Evolutionary conservation across 1,140 invertebrate species (phyloP).

Genomic region (Hycleus cichorii): DNA sequence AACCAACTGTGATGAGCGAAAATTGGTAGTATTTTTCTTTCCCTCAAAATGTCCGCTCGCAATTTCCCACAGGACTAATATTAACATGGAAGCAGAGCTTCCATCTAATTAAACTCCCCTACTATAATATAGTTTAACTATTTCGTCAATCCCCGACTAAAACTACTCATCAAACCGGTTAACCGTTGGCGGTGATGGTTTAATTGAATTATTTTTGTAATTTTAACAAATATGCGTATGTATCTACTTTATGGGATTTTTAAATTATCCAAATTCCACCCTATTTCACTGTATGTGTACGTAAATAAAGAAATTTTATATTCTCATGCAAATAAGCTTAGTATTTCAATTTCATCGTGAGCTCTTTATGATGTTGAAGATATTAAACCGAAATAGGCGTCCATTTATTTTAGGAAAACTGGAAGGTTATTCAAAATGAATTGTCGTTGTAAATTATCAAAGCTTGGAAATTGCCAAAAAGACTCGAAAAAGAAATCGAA

Average conservation of each 20-base stretch:
- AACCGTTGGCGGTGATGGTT: no score
- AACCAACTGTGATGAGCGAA: slow-evolving; percentile 27
- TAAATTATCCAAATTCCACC: no score
- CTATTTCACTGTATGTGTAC: no score
- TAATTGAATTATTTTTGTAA: no score
- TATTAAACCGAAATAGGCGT: slow-evolving; percentile 10
- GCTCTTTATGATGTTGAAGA: slow-evolving; percentile 12
- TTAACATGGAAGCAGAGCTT: slow-evolving; percentile 24
- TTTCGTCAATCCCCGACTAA: slow-evolving; percentile 10
- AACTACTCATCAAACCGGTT: no score
- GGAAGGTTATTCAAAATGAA: slow-evolving; percentile 5
- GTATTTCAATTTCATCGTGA: slow-evolving; percentile 10
- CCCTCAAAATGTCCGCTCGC: slow-evolving; percentile 26
- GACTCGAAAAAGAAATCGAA: not conserved
- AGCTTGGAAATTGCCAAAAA: not conserved
- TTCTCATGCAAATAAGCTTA: slow-evolving; percentile 15
- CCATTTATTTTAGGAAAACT: slow-evolving; percentile 8
- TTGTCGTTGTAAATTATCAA: slow-evolving; percentile 10
- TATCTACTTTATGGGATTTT: no score
- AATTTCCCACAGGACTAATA: slow-evolving; percentile 31
- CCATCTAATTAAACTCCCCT: slow-evolving; percentile 26
- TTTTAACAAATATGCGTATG: no score
- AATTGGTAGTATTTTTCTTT: slow-evolving; percentile 31
- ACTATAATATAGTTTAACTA: slow-evolving; percentile 17
- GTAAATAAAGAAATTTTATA: slow-evolving; percentile 15